Evolutionary conservation across 1,140 invertebrate species (phyloP).

Genomic region (Cyrtorhinus lividipennis): DNA sequence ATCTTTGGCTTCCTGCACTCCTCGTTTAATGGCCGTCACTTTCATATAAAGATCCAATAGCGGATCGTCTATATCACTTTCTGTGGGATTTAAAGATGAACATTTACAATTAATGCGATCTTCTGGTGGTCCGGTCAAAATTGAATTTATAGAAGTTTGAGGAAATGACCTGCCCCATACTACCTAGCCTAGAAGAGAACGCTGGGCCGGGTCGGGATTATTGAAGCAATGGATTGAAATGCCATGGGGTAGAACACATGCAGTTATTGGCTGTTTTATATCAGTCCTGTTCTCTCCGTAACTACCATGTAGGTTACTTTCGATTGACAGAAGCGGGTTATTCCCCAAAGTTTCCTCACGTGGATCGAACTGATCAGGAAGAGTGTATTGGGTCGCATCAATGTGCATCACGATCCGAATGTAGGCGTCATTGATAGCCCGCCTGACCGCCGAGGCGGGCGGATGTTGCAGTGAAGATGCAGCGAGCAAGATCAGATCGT

Average conservation of each 20-base stretch:
- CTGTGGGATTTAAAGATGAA: too few species aligned
- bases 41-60: neutral
- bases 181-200: too few species aligned
- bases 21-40: neutral
- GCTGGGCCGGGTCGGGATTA: neutral
- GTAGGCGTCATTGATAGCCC: neutral
- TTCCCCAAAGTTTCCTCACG: too few species aligned
- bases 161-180: too few species aligned
- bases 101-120: too few species aligned
- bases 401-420: neutral
- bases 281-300: too few species aligned
- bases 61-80: neutral
- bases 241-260: neutral
- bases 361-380: neutral
- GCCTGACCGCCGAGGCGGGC: neutral
- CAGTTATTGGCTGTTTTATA: too few species aligned
- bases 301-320: too few species aligned
- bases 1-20: neutral
- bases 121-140: too few species aligned
- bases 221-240: neutral
- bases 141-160: too few species aligned
- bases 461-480: neutral
- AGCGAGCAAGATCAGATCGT: neutral
- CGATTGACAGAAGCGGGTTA: too few species aligned
- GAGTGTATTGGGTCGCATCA: neutral